Percentiles rank a stretch among this genome's conserved stretches.
Conservation (phyloP, 2,888 invertebrate species). For the Molorchus minor region DNA sequence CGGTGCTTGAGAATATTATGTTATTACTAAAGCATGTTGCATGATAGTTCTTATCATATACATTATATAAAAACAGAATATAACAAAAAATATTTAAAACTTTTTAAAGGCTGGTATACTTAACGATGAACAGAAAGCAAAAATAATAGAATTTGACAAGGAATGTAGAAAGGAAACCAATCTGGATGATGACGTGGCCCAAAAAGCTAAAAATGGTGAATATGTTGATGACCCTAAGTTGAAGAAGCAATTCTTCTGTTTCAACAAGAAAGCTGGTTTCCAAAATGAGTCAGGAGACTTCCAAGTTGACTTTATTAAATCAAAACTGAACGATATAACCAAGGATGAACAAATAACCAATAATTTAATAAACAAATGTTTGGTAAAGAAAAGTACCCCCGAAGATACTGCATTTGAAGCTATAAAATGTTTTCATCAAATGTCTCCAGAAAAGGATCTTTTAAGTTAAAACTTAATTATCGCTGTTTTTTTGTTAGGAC, state of each 20-base stretch:
- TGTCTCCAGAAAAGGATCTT: too few relatives aligned
- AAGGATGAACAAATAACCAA: slow-evolving; percentile 59
- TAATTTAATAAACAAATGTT: slow-evolving; percentile 32
- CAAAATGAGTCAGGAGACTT: slow-evolving; percentile 57
- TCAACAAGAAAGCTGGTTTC: slow-evolving; percentile 64
- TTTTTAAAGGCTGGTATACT: slow-evolving; percentile 20
- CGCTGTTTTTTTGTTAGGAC: too few relatives aligned
- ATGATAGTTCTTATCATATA: too few relatives aligned
- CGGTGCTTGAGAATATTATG: too few relatives aligned
- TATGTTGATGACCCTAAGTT: slow-evolving; percentile 63
- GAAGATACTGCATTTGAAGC: slow-evolving; percentile 62
- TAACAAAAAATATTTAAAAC: too few relatives aligned
- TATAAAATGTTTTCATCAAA: slow-evolving; percentile 63
- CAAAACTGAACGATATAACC: slow-evolving; percentile 61
- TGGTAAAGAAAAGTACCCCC: slow-evolving; percentile 37
- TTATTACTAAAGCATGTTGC: too few relatives aligned
- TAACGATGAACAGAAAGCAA: slow-evolving; percentile 44
- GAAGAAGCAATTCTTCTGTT: slow-evolving; percentile 64
- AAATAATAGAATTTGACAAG: slow-evolving; percentile 39
- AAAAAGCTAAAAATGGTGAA: slow-evolving; percentile 62
- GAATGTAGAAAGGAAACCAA: slow-evolving; percentile 52
- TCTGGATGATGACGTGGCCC: slow-evolving; percentile 50
- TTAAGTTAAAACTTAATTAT: too few relatives aligned
- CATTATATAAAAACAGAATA: too few relatives aligned
- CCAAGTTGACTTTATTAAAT: slow-evolving; percentile 57